A percentile compares a stretch with the other conserved stretches of the same genome.
These are phyloP conservation scores for Xanthia togata DNA, from an alignment of 2,888 invertebrate genomes.

Conservation along the genomic window DNA sequence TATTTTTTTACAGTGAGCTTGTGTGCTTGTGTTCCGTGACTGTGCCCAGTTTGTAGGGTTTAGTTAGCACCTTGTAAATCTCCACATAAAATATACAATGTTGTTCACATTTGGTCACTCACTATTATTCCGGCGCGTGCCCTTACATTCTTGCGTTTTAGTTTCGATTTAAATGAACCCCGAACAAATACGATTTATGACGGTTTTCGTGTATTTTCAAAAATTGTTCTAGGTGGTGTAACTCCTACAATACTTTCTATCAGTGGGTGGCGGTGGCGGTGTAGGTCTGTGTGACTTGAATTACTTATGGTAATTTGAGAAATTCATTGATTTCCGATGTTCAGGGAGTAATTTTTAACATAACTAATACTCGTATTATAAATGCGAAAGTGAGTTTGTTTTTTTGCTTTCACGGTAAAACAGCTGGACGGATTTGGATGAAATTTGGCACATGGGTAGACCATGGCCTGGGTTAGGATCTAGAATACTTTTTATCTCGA, in stretches of 20 bases:
- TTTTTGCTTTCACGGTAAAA: too few relatives aligned
- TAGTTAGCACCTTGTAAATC: slow-evolving; percentile 88
- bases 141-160: slow-evolving; percentile 74
- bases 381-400: too few relatives aligned
- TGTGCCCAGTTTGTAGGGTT: slow-evolving; percentile 76
- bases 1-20: slow-evolving; percentile 61
- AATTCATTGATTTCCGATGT: background rate
- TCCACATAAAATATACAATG: slow-evolving; percentile 86
- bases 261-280: background rate
- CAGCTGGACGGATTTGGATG: too few relatives aligned
- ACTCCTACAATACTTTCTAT: background rate
- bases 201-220: slow-evolving; percentile 2
- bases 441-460: too few relatives aligned
- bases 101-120: slow-evolving; percentile 73
- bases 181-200: slow-evolving; percentile 49
- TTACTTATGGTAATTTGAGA: background rate
- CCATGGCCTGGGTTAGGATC: too few relatives aligned
- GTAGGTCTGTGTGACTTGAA: background rate
- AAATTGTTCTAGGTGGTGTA: background rate
- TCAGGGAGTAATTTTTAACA: background rate
- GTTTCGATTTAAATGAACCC: slow-evolving; percentile 71
- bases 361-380: too few relatives aligned
- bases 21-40: slow-evolving; percentile 81
- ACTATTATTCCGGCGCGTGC: slow-evolving; percentile 72
- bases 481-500: too few relatives aligned